Evolutionary conservation across 2,888 invertebrate genomes (phyloP).

Genomic region (Pristionchus mayeri): DNA sequence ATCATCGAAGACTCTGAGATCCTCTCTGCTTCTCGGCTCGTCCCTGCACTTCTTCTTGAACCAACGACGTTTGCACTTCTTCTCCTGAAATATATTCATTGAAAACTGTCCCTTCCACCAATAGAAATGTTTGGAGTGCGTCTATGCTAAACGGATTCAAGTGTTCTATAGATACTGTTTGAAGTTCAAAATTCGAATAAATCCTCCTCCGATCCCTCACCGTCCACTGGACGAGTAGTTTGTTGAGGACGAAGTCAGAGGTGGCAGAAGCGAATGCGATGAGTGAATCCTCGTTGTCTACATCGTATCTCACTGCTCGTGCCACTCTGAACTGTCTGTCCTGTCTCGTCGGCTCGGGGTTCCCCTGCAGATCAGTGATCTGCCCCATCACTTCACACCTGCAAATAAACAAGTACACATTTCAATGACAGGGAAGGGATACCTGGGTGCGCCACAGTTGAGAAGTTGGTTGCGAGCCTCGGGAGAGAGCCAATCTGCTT

Average conservation of each 20-base stretch:
- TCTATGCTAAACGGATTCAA: too few relatives aligned
- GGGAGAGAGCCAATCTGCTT: not conserved
- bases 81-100: too few relatives aligned
- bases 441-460: conserved; percentile 35
- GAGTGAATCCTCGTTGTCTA: not conserved
- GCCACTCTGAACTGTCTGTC: conserved; percentile 30
- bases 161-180: too few relatives aligned
- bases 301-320: conserved; percentile 26
- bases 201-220: too few relatives aligned
- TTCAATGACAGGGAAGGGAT: too few relatives aligned
- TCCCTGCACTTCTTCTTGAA: not conserved
- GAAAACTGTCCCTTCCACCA: too few relatives aligned
- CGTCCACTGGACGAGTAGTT: not conserved
- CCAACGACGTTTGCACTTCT: not conserved
- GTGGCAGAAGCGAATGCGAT: not conserved
- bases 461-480: conserved; percentile 27
- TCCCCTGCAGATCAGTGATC: not conserved
- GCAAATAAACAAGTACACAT: too few relatives aligned
- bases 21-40: not conserved
- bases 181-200: too few relatives aligned
- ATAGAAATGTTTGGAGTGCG: too few relatives aligned
- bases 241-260: not conserved
- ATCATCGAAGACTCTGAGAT: conserved; percentile 38
- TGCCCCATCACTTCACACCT: not conserved
- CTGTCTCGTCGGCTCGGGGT: conserved; percentile 32